phyloP scores from a whole-genome alignment of 2,113 vertebrate genomes.

The crab-eating macaque (Macaca fascicularis) region T2T-MFA8v1.1 NC_088379.1:145813501-145814000 shows the following conservation, averaged over 20 bases:
- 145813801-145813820: background rate
- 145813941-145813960: background rate
- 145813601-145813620: background rate
- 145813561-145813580: background rate
- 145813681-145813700: background rate
- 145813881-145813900: background rate
- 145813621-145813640: background rate
- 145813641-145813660: background rate
- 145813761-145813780: background rate
- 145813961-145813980: background rate
- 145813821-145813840: background rate
- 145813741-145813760: background rate
- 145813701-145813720: background rate
- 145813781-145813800: background rate
- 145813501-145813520: background rate
- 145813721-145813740: background rate
- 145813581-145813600: background rate
- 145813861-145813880: background rate
- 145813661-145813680: background rate
- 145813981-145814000: background rate
- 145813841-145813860: background rate
- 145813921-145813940: background rate
- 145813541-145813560: background rate
- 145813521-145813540: fast-evolving
- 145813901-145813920: background rate